Evolutionary conservation across 2,888 invertebrate species (phyloP).

Genomic region (Mellilla xanthometata): DNA sequence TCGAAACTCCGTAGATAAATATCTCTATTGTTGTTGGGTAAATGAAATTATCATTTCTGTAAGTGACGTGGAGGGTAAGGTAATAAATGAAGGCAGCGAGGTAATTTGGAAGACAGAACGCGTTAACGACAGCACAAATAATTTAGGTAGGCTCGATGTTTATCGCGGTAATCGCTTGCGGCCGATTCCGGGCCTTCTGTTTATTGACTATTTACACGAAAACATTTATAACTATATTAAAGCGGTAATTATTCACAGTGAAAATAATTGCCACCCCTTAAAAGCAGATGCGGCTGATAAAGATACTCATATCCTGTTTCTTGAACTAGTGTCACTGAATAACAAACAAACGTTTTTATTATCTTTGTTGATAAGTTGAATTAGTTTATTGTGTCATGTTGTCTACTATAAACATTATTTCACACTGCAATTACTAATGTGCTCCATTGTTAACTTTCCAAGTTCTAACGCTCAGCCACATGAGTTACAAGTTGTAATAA

Average conservation of each 20-base stretch:
- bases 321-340: constrained; percentile 19
- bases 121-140: constrained; percentile 66
- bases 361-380: constrained; percentile 4
- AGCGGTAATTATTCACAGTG: constrained; percentile 29
- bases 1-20: constrained; percentile 43
- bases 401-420: constrained; percentile 26
- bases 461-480: constrained; percentile 9
- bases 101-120: constrained; percentile 55
- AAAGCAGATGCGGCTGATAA: constrained; percentile 38
- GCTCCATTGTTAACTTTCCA: constrained; percentile 15
- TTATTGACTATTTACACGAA: constrained; percentile 56
- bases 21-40: constrained; percentile 61
- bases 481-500: not conserved
- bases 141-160: constrained; percentile 53
- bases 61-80: constrained; percentile 48
- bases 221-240: constrained; percentile 43
- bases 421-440: constrained; percentile 19
- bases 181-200: constrained; percentile 55
- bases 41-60: constrained; percentile 65
- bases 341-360: constrained; percentile 19
- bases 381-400: constrained; percentile 23
- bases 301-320: constrained; percentile 34
- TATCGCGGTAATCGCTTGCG: constrained; percentile 67
- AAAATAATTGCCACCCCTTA: constrained; percentile 27
- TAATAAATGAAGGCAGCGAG: constrained; percentile 56